Conservation (phyloP, 1,140 invertebrate genomes). For the Drosophila nebulosa region DNA sequence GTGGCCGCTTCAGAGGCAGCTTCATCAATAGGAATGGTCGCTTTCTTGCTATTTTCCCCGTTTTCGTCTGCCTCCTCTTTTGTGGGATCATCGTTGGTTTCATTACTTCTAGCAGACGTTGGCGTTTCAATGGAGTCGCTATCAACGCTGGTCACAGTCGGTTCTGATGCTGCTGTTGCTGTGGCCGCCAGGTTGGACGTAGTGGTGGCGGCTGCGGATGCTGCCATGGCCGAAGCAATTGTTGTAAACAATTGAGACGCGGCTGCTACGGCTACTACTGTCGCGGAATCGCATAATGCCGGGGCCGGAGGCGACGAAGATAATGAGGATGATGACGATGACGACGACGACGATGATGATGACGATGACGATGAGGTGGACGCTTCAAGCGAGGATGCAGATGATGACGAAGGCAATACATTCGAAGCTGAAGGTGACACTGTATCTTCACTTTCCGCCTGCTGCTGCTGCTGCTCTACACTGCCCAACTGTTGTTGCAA, state of each 20-base stretch:
- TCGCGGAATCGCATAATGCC: constrained; percentile 64
- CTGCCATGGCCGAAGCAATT: constrained; percentile 57
- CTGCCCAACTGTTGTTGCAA: constrained; percentile 66
- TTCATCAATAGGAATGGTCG: constrained; percentile 13
- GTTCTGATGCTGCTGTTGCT: constrained; percentile 5
- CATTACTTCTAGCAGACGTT: constrained; percentile 16
- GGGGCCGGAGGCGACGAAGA: constrained; percentile 35
- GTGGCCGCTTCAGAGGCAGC: constrained; percentile 27
- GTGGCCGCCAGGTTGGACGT: constrained; percentile 42
- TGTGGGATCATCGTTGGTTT: constrained; percentile 27
- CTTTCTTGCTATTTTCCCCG: constrained; percentile 18
- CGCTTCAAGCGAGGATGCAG: constrained; percentile 36
- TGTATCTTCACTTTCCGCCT: constrained; percentile 46
- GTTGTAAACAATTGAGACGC: constrained; percentile 59
- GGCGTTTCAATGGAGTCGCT: constrained; percentile 24
- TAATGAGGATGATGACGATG: constrained; percentile 34
- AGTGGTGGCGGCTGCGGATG: constrained; percentile 56
- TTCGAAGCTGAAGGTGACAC: constrained; percentile 17
- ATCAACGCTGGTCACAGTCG: constrained; percentile 30
- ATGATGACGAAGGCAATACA: constrained; percentile 33
- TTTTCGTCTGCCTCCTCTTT: constrained; percentile 20
- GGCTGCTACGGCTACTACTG: constrained; percentile 62
- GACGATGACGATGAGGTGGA: constrained; percentile 42
- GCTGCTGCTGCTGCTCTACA: constrained; percentile 51
- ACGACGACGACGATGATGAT: constrained; percentile 36